Percentiles rank a stretch among this genome's conserved stretches.
These are phyloP conservation scores for Tympanuchus pallidicinctus DNA, from an alignment of 2,113 vertebrate species.

Conservation along the genomic window DNA sequence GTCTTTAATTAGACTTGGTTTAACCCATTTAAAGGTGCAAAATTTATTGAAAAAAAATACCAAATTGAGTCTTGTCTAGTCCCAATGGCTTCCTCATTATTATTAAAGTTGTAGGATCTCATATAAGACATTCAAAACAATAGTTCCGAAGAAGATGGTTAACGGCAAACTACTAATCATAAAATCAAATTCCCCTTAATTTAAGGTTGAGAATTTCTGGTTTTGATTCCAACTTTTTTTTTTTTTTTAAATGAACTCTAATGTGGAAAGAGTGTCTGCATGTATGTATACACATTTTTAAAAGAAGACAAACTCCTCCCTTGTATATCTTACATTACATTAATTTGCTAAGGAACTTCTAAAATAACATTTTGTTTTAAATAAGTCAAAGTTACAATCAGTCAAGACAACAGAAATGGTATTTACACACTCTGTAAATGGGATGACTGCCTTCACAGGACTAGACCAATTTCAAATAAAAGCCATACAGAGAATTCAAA, in stretches of 20 bases:
- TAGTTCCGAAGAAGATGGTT: neutral
- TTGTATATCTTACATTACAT: neutral
- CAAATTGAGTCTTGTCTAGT: neutral
- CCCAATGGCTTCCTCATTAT: neutral
- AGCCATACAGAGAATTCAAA: neutral
- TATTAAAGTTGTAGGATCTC: neutral
- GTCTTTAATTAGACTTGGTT: neutral
- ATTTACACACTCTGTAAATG: neutral
- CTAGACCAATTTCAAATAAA: neutral
- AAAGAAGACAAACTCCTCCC: neutral
- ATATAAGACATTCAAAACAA: neutral
- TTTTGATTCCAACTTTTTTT: neutral
- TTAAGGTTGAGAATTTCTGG: neutral
- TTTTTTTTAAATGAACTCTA: neutral
- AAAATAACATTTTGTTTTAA: neutral
- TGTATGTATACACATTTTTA: neutral
- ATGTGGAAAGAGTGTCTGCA: neutral
- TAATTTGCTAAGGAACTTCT: neutral
- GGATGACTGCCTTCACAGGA: fast-evolving
- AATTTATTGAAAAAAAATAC: neutral
- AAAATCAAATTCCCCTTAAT: neutral
- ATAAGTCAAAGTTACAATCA: neutral
- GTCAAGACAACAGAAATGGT: neutral
- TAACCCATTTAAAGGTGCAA: neutral
- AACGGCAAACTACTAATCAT: neutral